These are phyloP conservation scores for Cistogaster globosa DNA, from an alignment of 2,888 invertebrate species.

Conservation along the genomic window DNA sequence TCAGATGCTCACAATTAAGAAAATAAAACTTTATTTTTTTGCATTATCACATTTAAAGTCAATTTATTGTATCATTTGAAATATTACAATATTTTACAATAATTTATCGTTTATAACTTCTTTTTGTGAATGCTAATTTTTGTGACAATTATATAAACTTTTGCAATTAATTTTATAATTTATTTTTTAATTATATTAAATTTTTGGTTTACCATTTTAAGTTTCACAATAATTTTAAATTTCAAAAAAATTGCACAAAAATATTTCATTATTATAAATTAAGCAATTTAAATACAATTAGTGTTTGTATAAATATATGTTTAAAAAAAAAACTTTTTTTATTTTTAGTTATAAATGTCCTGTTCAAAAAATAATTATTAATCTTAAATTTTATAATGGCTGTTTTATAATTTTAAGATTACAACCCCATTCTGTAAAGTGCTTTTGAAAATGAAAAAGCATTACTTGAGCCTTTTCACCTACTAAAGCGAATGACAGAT, in stretches of 20 bases:
- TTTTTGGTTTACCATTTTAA: conserved; percentile 23
- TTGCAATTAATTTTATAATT: background rate
- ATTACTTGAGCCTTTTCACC: too few species aligned
- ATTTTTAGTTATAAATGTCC: background rate
- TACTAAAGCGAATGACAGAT: too few species aligned
- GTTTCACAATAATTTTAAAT: background rate
- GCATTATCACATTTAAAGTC: conserved; percentile 36
- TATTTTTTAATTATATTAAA: conserved; percentile 5
- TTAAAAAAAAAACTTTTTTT: background rate
- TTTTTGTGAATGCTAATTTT: background rate
- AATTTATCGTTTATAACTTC: background rate
- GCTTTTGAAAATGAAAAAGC: background rate
- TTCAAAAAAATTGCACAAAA: conserved; percentile 11
- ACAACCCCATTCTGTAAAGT: background rate
- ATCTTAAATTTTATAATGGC: conserved; percentile 63
- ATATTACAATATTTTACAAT: background rate
- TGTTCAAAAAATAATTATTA: background rate
- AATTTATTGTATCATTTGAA: conserved; percentile 21
- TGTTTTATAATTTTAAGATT: conserved; percentile 57
- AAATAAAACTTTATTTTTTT: background rate
- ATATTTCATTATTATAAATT: conserved; percentile 5
- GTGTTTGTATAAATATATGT: conserved; percentile 3
- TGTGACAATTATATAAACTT: conserved; percentile 2
- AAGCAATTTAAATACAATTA: conserved; percentile 23
- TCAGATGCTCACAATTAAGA: too few species aligned